Conservation (phyloP, 2,888 invertebrate genomes). For the Idaea biselata region DNA sequence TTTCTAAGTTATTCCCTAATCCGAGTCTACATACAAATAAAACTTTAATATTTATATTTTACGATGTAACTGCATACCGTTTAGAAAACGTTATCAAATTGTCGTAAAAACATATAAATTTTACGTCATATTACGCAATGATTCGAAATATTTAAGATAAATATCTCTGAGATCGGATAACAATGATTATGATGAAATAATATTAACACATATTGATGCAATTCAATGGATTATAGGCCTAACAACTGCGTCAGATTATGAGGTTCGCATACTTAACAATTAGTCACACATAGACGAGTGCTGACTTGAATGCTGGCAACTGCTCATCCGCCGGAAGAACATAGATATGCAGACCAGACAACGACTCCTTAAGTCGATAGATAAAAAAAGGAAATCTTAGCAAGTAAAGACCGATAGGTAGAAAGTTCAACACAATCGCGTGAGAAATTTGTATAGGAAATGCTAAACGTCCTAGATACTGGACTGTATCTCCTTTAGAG, state of each 20-base stretch:
- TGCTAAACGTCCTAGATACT: background rate
- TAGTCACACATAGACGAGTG: background rate
- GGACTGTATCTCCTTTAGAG: background rate
- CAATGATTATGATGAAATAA: background rate
- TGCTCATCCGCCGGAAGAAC: background rate
- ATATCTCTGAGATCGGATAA: conserved; percentile 4
- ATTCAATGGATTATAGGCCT: background rate
- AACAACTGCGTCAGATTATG: background rate
- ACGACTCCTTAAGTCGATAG: background rate
- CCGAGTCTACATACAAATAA: background rate
- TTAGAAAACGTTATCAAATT: background rate
- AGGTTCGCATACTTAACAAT: background rate
- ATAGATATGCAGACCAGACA: background rate
- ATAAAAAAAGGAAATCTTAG: background rate
- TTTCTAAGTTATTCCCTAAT: background rate
- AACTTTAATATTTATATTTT: background rate
- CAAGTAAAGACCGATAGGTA: background rate
- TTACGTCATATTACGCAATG: background rate
- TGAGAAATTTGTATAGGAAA: background rate
- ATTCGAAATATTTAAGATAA: conserved; percentile 2
- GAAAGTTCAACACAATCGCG: background rate
- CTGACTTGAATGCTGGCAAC: background rate
- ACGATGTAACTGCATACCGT: background rate
- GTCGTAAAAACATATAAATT: background rate
- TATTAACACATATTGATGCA: background rate